These are phyloP conservation scores for Trematomus bernacchii DNA, from an alignment of 2,797 vertebrate species.

Conservation along the genomic window DNA sequence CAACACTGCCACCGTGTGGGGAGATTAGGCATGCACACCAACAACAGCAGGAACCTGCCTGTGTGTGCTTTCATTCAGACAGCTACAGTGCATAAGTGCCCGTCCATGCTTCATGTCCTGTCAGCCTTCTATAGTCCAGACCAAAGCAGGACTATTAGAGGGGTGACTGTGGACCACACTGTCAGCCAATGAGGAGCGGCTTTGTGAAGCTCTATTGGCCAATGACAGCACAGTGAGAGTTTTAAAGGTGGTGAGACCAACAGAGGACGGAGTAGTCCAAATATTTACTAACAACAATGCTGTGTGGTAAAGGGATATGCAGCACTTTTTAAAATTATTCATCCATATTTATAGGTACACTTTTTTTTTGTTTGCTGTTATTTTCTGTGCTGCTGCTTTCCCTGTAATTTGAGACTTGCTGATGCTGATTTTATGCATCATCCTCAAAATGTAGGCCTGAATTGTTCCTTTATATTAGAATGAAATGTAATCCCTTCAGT, in stretches of 20 bases:
- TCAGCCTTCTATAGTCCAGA: conserved; percentile 76
- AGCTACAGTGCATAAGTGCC: conserved; percentile 26
- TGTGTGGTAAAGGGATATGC: conserved; percentile 15
- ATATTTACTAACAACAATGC: conserved; percentile 84
- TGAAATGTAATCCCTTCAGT: conserved; percentile 18
- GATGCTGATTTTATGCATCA: conserved; percentile 15
- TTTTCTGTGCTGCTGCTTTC: conserved; percentile 12
- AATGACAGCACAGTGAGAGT: conserved; percentile 38
- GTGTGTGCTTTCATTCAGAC: conserved; percentile 40
- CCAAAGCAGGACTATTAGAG: conserved; percentile 67
- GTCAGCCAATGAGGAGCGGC: conserved; percentile 56
- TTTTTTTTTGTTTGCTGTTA: background rate
- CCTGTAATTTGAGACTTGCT: conserved; percentile 17
- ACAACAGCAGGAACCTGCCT: conserved; percentile 28
- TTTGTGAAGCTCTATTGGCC: conserved; percentile 42
- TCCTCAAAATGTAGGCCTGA: background rate
- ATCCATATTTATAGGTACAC: background rate
- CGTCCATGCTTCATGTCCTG: conserved; percentile 68
- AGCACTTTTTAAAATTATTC: background rate
- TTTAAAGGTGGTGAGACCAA: conserved; percentile 27
- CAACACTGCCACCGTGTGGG: conserved; percentile 75
- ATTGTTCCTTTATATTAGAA: background rate
- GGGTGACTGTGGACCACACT: conserved; percentile 51
- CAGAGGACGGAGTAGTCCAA: conserved; percentile 45
- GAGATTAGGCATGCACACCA: conserved; percentile 62